Base-by-base conservation (phyloP, 1,140 invertebrate species). In the Mya arenaria region DNA sequence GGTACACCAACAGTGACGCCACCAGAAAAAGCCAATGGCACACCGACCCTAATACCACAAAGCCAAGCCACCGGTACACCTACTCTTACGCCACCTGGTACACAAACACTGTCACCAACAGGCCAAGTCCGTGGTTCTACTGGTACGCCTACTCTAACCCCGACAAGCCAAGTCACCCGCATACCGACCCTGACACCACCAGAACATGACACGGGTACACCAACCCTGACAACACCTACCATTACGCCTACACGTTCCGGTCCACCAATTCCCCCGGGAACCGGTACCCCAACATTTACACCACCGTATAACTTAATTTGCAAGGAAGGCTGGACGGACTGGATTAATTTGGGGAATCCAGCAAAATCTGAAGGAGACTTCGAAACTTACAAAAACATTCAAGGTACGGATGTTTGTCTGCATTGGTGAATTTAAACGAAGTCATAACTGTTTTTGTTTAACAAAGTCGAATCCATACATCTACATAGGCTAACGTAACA, bases 301-400 rank as follows among this genome's bases (percentile, higher is more conserved):
- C 80, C 83, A 15, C 28, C 80, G n/a, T 44, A 63, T 17, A 55
- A 55, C 32, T 62, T 39, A 56, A 19, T 83, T 80, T 92, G 92
- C 65, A 63, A 82, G 10, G 77, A 86, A 34, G 92, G 91, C 1
- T 93, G 92, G 92, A 93, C 91, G 0, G 84, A 89, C 6, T 93
- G 91, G 89, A 89, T 92, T 55, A 92, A 93, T 71, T 83, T 66
- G 13, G 80, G 91, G 30, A 83, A 87, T 60, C 92, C 92, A 23
- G 36, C 65, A 3, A 34, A 41, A n/a, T 72, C 62, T 6, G 74
- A 41, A 36, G 90, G 90, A 6, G 92, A 93, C 66, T 85, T 89
- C 56, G 93, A 93, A 80, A 82, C 58, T 62, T 56, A 84, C 65
- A 13, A 68, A 30, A 34, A 72, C 52, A 82, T 89, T 8, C 84